Base-by-base conservation (phyloP, 2,797 vertebrate genomes). In the Tokudaia tokunoshimensis region DNA sequence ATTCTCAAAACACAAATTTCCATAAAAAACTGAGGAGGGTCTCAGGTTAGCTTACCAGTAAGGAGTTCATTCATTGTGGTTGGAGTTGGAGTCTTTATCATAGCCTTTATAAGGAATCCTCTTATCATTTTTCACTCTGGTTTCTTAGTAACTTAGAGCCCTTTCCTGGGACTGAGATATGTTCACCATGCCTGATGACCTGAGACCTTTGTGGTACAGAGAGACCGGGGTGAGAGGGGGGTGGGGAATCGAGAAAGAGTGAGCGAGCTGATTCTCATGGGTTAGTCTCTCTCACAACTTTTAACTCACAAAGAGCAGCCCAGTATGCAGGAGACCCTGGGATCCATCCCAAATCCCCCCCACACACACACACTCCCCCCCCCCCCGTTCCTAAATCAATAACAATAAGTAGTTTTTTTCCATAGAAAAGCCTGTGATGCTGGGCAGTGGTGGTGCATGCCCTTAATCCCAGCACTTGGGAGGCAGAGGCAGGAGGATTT, bases 41-140 rank as follows among this genome's bases (percentile, higher is more conserved):
- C n/a, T 81, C 41, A 88, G 50, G 44, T 55, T 81, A 86, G 61
- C 19, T 94, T 83, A 52, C 61, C 61, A 88, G 19, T 74, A 93
- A 85, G 41, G 44, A 70, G 20, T 79, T 76, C 87, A 63, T 11
- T 44, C 17, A 10, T 84, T 15, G 6, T 89, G 72, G 84, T 63
- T 63, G 70, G 17, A 74, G 37, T 61, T 85, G 83, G 29, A 44
- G 10, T 55, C 57, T 94, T 94, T 14, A 14, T 20, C 20, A 34
- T 2, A 76, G 44, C 20, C 85, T 95, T 85, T 37, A 12, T 20
- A 55, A 63, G 34, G 65, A 17, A 70, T 10, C 44, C 20, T 50
- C 55, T 90, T 78, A 24, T 61, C 37, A 26, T 17, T 57, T 52
- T 65, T 50, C 6, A 74, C 19, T 47, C 44, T 55, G 26, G 31